These are phyloP conservation scores for Pantherophis guttatus DNA, from an alignment of 2,113 vertebrate species.

Conservation along the genomic window DNA sequence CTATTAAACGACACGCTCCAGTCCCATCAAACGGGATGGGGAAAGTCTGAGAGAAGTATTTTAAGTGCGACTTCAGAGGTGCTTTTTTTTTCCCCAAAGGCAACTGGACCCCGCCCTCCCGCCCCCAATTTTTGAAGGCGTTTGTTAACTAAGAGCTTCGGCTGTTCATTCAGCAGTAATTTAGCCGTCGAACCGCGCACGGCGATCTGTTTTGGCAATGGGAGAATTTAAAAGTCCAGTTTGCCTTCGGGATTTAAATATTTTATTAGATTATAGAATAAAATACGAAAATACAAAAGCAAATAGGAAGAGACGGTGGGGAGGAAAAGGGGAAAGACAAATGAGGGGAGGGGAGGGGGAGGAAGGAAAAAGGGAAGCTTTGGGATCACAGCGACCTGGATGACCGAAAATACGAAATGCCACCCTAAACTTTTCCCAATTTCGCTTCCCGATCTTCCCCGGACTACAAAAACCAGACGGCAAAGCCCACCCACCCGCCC, in stretches of 20 bases:
- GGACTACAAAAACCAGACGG: neutral
- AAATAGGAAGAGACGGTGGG: too few relatives aligned
- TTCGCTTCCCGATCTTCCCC: neutral
- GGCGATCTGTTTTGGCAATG: too few relatives aligned
- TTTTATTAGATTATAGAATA: too few relatives aligned
- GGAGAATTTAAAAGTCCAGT: too few relatives aligned
- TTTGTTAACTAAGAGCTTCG: neutral
- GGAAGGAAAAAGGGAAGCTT: too few relatives aligned
- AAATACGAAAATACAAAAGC: too few relatives aligned
- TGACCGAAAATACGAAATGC: neutral
- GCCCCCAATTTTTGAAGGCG: too few relatives aligned
- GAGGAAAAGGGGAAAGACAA: too few relatives aligned
- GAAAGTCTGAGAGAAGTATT: neutral
- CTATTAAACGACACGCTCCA: neutral
- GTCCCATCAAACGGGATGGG: too few relatives aligned
- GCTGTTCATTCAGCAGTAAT: neutral
- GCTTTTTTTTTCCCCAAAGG: neutral
- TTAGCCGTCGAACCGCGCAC: neutral
- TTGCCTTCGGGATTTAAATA: too few relatives aligned
- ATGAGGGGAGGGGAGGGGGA: too few relatives aligned
- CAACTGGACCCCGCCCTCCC: neutral
- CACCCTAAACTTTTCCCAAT: neutral
- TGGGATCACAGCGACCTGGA: neutral
- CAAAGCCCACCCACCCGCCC: neutral
- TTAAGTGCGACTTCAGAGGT: neutral